Base-by-base conservation (phyloP, 2,113 vertebrate species). In the Apteryx mantelli region DNA sequence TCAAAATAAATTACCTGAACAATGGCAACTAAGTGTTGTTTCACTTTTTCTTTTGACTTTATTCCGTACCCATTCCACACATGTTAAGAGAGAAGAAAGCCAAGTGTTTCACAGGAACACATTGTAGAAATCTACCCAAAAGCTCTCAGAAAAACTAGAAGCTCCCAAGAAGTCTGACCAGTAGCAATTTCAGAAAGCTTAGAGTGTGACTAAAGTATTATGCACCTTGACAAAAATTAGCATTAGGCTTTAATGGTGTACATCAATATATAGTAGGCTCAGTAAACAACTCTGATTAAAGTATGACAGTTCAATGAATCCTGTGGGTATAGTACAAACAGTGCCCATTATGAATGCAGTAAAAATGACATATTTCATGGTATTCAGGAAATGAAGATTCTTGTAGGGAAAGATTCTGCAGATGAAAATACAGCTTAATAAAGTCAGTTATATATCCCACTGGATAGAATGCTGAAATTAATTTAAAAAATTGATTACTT, bases 371-470 rank as follows among this genome's bases (percentile, higher is more conserved):
- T 44, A 83, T 92, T 81, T 85, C 14, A 69, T 8, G 4, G 3
- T 61, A 78, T 69, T 73, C 73, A 94, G 96, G 88, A 97, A 95
- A 93, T 94, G 83, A 89, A 87, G 46, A 36, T 69, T 14, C 38
- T 88, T 85, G 52, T 30, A 64, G 20, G 48, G 71, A 66, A 84
- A 79, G n/a, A 81, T 48, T 84, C 42, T 86, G 73, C 16, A 93
- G 87, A 82, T 66, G 82, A 80, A 81, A 58, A 13, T 22, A 28
- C 9, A 75, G 14, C 11, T 83, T 73, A 64, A 30, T 84, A 69
- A 91, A 87, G 0, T 69, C 65, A 91, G 24, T 52, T 78, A 66
- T 24, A 36, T 68, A 60, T 46, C 26, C 11, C 24, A 58, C 12
- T 65, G 10, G 15, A 20, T 22, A 28, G 9, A 82, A 75, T 24